Evolutionary conservation across 2,888 invertebrate species (phyloP).

Genomic region (Drosophila parthenogenetica): DNA sequence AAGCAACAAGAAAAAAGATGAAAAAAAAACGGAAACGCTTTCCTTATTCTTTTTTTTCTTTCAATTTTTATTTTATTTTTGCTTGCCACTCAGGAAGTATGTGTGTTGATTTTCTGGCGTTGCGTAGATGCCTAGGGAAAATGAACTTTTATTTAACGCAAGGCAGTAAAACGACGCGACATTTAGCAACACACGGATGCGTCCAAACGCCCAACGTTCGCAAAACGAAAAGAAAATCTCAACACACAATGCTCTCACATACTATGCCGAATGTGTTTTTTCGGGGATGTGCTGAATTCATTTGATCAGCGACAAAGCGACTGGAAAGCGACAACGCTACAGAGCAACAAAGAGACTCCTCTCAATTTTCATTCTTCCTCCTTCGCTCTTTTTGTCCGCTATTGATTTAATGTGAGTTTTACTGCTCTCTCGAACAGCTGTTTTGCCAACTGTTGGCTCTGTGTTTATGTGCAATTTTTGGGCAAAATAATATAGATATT

Average conservation of each 20-base stretch:
- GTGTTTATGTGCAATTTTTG: slow-evolving; percentile 57
- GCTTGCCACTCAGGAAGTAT: slow-evolving; percentile 32
- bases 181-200: slow-evolving; percentile 70
- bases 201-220: slow-evolving; percentile 78
- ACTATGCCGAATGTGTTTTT: slow-evolving; percentile 7
- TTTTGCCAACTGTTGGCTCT: slow-evolving; percentile 51
- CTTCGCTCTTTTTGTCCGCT: neutral
- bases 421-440: slow-evolving; percentile 61
- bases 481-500: slow-evolving; percentile 65
- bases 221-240: slow-evolving; percentile 75
- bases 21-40: neutral
- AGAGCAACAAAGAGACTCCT: slow-evolving; percentile 19
- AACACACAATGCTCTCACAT: slow-evolving; percentile 7
- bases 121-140: slow-evolving; percentile 67
- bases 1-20: neutral
- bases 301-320: slow-evolving; percentile 24
- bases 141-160: slow-evolving; percentile 60
- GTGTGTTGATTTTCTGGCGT: slow-evolving; percentile 34
- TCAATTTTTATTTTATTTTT: neutral
- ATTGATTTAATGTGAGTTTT: neutral
- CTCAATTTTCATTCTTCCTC: neutral
- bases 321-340: slow-evolving; percentile 65
- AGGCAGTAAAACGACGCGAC: slow-evolving; percentile 60
- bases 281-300: slow-evolving; percentile 71
- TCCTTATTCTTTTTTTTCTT: neutral